phyloP scores from a whole-genome alignment of 2,797 vertebrate genomes.

The Falco concolor region DNA sequence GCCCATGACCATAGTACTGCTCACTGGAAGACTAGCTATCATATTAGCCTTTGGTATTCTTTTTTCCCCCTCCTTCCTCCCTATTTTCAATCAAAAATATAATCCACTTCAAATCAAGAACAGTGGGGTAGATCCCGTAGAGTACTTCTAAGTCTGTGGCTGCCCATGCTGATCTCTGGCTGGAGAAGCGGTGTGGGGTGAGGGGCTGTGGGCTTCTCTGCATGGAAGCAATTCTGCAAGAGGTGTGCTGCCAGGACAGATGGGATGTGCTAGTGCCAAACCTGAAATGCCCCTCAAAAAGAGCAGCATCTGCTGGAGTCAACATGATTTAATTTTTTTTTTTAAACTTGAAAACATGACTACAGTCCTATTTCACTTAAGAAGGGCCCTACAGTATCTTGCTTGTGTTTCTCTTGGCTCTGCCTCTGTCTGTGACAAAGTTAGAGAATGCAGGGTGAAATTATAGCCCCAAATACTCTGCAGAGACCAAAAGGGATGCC shows the following conservation, averaged over 20 bases:
- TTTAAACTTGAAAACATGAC: not conserved
- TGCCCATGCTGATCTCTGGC: not conserved
- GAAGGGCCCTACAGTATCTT: not conserved
- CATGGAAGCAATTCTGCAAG: fast-evolving
- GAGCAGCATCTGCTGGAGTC: not conserved
- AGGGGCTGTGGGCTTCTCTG: not conserved
- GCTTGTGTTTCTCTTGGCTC: not conserved
- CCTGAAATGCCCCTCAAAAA: not conserved
- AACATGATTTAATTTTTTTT: fast-evolving
- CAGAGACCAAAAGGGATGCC: not conserved
- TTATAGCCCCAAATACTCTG: not conserved
- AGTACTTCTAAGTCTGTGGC: not conserved
- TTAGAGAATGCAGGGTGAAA: not conserved
- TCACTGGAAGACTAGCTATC: not conserved
- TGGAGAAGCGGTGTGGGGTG: not conserved
- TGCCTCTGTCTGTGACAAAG: not conserved
- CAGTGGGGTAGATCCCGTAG: not conserved
- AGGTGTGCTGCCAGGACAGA: not conserved
- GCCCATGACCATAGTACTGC: not conserved
- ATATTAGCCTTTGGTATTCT: not conserved
- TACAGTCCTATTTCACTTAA: not conserved
- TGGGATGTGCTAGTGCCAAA: not conserved
- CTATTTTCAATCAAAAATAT: not conserved
- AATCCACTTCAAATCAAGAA: not conserved
- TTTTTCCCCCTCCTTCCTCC: not conserved